phyloP scores from a whole-genome alignment of 2,797 vertebrate genomes.

The Heliangelus exortis region DNA sequence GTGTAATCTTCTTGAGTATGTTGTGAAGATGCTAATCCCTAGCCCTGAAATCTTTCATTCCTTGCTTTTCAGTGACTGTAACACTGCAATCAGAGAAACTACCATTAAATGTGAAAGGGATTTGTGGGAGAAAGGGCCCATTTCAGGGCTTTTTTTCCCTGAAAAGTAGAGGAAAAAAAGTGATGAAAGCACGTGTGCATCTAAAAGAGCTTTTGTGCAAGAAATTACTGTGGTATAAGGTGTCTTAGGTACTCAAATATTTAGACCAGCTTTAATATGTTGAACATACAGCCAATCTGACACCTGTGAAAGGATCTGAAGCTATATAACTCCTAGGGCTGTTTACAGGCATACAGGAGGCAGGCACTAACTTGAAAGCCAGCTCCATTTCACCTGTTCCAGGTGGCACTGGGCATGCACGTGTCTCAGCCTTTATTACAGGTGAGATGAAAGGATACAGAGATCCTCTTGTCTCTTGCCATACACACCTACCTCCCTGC shows the following conservation, averaged over 20 bases:
- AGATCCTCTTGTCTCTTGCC: neutral
- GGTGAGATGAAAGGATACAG: neutral
- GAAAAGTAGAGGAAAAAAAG: neutral
- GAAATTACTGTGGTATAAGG: neutral
- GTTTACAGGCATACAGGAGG: neutral
- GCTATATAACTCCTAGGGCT: neutral
- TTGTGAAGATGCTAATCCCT: neutral
- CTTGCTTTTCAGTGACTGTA: neutral
- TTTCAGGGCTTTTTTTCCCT: neutral
- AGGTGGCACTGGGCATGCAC: neutral
- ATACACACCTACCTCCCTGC: neutral
- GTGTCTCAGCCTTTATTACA: neutral
- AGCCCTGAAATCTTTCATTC: neutral
- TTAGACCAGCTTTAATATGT: neutral
- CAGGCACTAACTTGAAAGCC: neutral
- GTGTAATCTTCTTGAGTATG: neutral
- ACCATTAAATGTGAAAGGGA: neutral
- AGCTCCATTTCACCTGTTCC: neutral
- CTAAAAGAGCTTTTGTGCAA: neutral
- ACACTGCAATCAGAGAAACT: neutral
- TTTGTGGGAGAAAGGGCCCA: neutral
- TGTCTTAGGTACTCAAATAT: neutral
- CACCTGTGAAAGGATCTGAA: neutral
- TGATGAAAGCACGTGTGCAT: neutral
- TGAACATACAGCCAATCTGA: neutral